Conservation (phyloP, 92 coral and sea anemone genomes). For the Porites divaricata region DNA sequence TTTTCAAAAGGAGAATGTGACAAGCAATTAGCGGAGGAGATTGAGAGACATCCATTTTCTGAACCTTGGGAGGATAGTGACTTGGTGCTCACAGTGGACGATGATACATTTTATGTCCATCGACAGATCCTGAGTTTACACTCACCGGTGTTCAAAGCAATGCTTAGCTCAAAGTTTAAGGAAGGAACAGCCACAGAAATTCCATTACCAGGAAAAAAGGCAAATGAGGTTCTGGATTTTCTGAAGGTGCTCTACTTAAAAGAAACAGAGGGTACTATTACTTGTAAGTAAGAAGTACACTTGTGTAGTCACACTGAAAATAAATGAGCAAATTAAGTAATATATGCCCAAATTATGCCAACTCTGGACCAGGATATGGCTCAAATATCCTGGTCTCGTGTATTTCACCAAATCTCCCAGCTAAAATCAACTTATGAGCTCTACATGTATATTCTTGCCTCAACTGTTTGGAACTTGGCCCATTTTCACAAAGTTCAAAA, state of each 20-base stretch:
- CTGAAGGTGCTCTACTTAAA: constrained; percentile 26
- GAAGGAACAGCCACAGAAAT: constrained; percentile 25
- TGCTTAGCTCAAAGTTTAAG: constrained; percentile 14
- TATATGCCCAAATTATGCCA: no score
- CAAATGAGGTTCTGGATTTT: constrained; percentile 6
- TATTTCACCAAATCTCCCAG: no score
- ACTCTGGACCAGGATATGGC: no score
- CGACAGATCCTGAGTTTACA: constrained; percentile 29
- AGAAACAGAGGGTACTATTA: constrained; percentile 13
- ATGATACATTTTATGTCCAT: constrained; percentile 41
- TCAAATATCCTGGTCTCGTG: no score
- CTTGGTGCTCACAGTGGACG: constrained; percentile 32
- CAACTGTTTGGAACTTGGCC: no score
- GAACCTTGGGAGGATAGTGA: constrained; percentile 54
- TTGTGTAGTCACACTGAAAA: no score
- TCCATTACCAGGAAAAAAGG: constrained; percentile 17
- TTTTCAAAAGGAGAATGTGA: no score
- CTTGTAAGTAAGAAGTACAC: background rate
- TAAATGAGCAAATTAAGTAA: no score
- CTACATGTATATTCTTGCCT: no score
- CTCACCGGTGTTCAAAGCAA: constrained; percentile 48
- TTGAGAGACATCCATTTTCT: background rate
- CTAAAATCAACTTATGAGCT: no score
- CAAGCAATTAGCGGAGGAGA: no score
- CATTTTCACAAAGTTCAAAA: no score